Percentiles rank a stretch among this genome's conserved stretches.
These are phyloP conservation scores for Apostichopus leukothele DNA, from an alignment of 53 echinoderm and acorn worm species.

Conservation along the genomic window DNA sequence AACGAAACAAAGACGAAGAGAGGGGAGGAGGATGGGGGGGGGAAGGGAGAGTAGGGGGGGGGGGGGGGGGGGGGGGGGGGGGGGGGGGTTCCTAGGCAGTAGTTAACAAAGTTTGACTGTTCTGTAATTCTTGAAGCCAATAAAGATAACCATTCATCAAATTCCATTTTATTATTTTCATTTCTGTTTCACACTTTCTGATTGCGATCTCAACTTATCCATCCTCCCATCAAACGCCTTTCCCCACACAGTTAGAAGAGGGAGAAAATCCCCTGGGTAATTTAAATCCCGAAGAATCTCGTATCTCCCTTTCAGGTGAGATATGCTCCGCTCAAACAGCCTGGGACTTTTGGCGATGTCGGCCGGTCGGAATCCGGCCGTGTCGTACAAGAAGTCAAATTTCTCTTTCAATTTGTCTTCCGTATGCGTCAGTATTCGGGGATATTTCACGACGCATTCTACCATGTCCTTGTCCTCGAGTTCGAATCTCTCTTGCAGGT, in stretches of 20 bases:
- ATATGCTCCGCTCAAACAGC: slow-evolving; percentile 43
- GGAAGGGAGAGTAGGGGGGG: no score
- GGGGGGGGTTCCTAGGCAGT: no score
- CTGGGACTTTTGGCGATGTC: slow-evolving; percentile 42
- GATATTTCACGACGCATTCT: slow-evolving; percentile 39
- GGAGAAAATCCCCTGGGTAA: slow-evolving; percentile 27
- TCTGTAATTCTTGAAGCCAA: no score
- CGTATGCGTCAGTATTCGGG: slow-evolving; percentile 51
- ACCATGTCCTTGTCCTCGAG: slow-evolving; percentile 49
- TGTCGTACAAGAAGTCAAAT: slow-evolving; percentile 45
- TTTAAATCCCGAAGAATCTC: slow-evolving; percentile 43
- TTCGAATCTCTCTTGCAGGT: slow-evolving; percentile 51
- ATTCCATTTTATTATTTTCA: not conserved
- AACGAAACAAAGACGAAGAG: no score
- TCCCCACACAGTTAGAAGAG: not conserved
- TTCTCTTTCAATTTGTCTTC: slow-evolving; percentile 52
- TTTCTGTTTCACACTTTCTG: not conserved
- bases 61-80: no score
- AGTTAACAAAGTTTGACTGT: no score
- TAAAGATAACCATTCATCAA: not conserved
- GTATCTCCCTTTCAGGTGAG: slow-evolving; percentile 42
- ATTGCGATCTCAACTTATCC: not conserved
- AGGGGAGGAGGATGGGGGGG: no score
- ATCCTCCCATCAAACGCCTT: slow-evolving; percentile 21
- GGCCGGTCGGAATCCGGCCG: slow-evolving; percentile 13